Conservation (phyloP, 2,113 vertebrate species). For the Coptodon rendalli region DNA sequence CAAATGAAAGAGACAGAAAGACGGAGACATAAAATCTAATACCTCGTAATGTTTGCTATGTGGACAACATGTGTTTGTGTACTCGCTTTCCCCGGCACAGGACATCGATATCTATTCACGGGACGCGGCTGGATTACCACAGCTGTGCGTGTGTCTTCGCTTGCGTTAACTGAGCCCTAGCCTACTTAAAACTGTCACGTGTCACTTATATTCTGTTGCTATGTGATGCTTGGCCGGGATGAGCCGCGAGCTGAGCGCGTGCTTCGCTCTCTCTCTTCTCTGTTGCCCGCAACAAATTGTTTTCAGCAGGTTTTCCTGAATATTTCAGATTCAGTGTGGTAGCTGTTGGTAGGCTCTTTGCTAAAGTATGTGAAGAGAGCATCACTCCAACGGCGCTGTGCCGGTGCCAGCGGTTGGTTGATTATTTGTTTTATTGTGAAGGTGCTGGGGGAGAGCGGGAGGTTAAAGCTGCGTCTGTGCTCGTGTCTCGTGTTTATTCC, state of each 20-base stretch:
- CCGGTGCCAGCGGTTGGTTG: neutral
- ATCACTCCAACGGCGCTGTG: neutral
- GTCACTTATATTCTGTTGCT: conserved; percentile 55
- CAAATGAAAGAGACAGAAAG: conserved; percentile 13
- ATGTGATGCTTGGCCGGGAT: conserved; percentile 41
- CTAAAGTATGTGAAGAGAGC: neutral
- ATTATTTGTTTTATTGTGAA: neutral
- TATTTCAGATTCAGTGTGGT: neutral
- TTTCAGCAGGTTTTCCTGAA: conserved; percentile 32
- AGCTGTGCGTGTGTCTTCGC: conserved; percentile 20
- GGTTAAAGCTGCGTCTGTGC: neutral
- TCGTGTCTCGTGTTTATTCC: neutral
- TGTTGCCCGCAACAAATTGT: neutral
- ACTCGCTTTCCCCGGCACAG: conserved; percentile 45
- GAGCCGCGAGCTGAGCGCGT: neutral
- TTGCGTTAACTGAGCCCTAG: conserved; percentile 19
- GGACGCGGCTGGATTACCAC: conserved; percentile 33
- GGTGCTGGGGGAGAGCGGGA: neutral
- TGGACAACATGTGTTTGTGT: conserved; percentile 53
- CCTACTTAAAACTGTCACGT: conserved; percentile 54
- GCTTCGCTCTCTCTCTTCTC: neutral
- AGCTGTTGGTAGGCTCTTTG: neutral
- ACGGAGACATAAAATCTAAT: conserved; percentile 33
- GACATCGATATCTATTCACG: conserved; percentile 50
- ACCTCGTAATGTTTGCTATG: conserved; percentile 53